Base-by-base conservation (phyloP, 2,888 invertebrate species). In the Pseudoips prasinana region DNA sequence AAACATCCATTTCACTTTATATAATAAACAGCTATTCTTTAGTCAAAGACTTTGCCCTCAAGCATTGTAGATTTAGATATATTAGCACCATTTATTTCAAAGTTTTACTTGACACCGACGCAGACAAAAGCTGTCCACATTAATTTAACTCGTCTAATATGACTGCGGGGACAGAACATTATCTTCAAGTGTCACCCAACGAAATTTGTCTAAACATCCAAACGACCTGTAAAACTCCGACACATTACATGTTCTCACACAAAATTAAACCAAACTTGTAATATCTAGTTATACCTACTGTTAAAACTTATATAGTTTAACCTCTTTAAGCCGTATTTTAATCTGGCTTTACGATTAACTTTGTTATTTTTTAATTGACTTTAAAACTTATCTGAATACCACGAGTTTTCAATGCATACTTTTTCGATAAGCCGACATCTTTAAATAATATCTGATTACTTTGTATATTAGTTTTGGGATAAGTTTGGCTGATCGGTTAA, bases 361-460 rank as follows among this genome's bases (percentile, higher is more conserved):
- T 30, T 22, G 17, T 29, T 37, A 49, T 44, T 52, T 58, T 54
- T 36, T 53, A 57, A 66, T 58, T 59, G 50, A 55, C 45, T 63
- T 64, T 53, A 28, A 25, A 58, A 53, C 51, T 38, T 25, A 46
- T 46, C 33, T 33, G 25, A 36, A 28, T 25, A 20, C 5, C 5
- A 14, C 5, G 5, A 14, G 14, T 14, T 14, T 14, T 14, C 5
- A 14, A 14, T 14, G 14, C n/a, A n/a, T 14, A 14, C 14, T 5
- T 14, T 14, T 14, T 14, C 14, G n/a, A n/a, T n/a, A n/a, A 14
- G 14, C 14, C 14, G n/a, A n/a, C n/a, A 7, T 10, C 20, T 33
- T 35, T 29, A 23, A 37, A 49, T 26, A 37, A 19, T 33, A 24
- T 22, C 25, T 32, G 25, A 40, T 35, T 22, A 28, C 22, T 29